A percentile compares a stretch with the other conserved stretches of the same genome.
Evolutionary conservation across 2,797 vertebrate genomes (phyloP).

Genomic region (Coendou prehensilis): DNA sequence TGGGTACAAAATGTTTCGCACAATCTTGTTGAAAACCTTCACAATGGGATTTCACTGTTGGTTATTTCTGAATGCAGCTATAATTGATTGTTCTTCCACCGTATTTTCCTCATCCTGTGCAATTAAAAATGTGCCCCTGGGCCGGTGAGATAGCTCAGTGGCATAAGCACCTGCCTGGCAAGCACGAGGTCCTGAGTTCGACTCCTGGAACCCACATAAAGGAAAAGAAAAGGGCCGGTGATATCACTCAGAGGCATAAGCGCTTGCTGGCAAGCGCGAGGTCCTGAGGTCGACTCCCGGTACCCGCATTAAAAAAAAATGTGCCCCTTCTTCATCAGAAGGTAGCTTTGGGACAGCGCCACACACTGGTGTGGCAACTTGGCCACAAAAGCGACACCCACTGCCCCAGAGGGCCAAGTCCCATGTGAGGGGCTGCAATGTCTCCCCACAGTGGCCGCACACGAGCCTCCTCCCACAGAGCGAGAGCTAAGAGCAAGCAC

Average conservation of each 20-base stretch:
- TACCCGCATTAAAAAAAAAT: no score
- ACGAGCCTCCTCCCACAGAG: fast-evolving
- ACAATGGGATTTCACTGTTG: neutral
- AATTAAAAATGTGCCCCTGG: neutral
- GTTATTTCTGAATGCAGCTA: neutral
- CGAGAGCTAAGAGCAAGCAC: neutral
- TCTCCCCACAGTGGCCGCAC: neutral
- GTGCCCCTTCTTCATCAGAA: neutral
- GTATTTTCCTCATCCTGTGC: neutral
- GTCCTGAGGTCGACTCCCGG: no score
- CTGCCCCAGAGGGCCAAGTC: neutral
- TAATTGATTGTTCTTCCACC: neutral
- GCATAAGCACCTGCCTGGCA: no score
- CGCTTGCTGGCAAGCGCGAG: no score
- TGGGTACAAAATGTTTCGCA: neutral
- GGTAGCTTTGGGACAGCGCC: neutral
- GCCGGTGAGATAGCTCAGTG: no score
- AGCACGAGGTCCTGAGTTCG: no score
- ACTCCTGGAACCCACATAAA: no score
- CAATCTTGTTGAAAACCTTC: neutral
- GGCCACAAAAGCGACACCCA: neutral
- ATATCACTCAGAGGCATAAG: no score
- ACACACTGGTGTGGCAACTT: neutral
- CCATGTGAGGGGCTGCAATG: fast-evolving
- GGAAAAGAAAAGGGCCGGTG: no score